Conservation (phyloP, 1,140 invertebrate genomes). For the Spodoptera frugiperda region DNA sequence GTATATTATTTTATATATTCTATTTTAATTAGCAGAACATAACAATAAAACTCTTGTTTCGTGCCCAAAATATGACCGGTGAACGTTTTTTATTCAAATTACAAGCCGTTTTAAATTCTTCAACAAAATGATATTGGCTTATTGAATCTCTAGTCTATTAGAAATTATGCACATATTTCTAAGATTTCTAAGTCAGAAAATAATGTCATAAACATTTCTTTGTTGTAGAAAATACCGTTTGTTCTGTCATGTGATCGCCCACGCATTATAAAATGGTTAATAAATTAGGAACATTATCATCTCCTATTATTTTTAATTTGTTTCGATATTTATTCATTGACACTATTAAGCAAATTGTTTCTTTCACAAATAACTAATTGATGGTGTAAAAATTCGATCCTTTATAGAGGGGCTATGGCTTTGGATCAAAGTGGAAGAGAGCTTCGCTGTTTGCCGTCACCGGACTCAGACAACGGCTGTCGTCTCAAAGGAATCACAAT, state of each 20-base stretch:
- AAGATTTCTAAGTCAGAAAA: neutral
- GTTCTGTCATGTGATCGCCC: neutral
- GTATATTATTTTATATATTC: neutral
- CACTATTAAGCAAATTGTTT: no score
- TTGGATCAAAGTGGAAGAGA: slow-evolving; percentile 54
- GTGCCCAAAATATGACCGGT: neutral
- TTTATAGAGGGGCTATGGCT: neutral
- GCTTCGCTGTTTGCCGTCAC: slow-evolving; percentile 69
- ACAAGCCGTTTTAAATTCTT: neutral
- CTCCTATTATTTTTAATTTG: no score
- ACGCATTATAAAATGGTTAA: neutral
- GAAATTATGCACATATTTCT: slow-evolving; percentile 21
- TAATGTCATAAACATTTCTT: neutral
- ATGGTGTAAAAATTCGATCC: neutral
- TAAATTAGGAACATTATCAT: no score
- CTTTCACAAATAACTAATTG: no score
- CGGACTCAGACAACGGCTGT: slow-evolving; percentile 65
- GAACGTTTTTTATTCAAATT: slow-evolving; percentile 1
- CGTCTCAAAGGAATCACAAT: slow-evolving; percentile 74
- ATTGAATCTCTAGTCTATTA: neutral
- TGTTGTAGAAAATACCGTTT: neutral
- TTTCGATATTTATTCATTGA: no score
- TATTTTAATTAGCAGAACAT: neutral
- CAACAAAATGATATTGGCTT: neutral
- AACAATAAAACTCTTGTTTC: slow-evolving; percentile 9